These are phyloP conservation scores for Whitmania pigra DNA, from an alignment of 1,140 invertebrate species.

Conservation along the genomic window DNA sequence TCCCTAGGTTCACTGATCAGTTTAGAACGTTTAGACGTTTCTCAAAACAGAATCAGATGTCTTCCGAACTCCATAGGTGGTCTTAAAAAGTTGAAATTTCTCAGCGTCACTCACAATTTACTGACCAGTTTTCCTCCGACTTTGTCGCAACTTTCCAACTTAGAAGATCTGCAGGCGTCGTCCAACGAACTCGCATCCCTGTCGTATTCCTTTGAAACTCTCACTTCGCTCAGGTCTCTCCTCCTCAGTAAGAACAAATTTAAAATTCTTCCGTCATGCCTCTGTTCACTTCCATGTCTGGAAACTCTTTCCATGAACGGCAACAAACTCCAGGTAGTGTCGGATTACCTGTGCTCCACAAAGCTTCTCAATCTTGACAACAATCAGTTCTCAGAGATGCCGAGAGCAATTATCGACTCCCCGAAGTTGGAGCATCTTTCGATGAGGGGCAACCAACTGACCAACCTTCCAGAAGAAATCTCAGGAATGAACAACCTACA, in stretches of 20 bases:
- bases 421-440: neutral
- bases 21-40: neutral
- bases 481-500: neutral
- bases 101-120: neutral
- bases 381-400: neutral
- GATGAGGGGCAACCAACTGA: neutral
- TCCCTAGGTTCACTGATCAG: neutral
- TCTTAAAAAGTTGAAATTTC: neutral
- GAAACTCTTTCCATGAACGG: neutral
- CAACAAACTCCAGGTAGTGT: neutral
- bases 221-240: neutral
- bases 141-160: neutral
- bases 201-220: neutral
- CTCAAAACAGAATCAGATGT: neutral
- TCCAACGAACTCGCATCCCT: neutral
- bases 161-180: neutral
- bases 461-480: neutral
- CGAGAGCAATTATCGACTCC: neutral
- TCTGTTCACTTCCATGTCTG: neutral
- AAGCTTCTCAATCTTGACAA: neutral
- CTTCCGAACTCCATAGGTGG: neutral
- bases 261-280: neutral
- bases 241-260: constrained; percentile 7
- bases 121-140: neutral
- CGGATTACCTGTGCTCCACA: neutral